Percentiles rank a stretch among this genome's conserved stretches.
phyloP scores from a whole-genome alignment of 1,140 invertebrate genomes.

The Chionoecetes opilio region DNA sequence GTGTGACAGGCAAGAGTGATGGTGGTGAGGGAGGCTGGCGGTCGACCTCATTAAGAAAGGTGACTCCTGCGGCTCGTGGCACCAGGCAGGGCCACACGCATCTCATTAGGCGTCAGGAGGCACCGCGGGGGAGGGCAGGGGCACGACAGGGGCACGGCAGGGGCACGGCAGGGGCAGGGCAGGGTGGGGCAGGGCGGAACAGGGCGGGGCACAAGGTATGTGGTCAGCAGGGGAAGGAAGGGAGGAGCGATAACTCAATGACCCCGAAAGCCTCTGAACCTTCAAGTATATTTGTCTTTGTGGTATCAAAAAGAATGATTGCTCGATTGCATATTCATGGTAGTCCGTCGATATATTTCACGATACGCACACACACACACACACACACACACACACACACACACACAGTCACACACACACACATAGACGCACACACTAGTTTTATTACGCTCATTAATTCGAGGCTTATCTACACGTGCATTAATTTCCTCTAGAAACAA shows the following conservation, averaged over 20 bases:
- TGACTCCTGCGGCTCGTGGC: constrained; percentile 54
- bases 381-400: constrained; percentile 47
- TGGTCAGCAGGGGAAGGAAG: background rate
- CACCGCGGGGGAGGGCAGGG: background rate
- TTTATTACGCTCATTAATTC: background rate
- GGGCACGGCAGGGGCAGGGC: background rate
- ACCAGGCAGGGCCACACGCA: constrained; percentile 50
- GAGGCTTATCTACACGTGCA: background rate
- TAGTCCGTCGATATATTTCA: background rate
- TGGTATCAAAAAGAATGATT: background rate
- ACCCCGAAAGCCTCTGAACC: background rate
- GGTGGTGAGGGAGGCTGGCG: constrained; percentile 14
- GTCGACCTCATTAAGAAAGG: constrained; percentile 34
- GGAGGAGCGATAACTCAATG: background rate
- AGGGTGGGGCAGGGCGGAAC: background rate
- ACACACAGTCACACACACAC: background rate
- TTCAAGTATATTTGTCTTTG: background rate
- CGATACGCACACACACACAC: background rate
- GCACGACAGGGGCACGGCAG: background rate
- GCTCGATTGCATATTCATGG: background rate
- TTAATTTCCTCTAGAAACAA: background rate
- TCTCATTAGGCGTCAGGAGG: constrained; percentile 49
- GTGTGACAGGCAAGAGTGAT: constrained; percentile 39
- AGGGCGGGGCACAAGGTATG: background rate
- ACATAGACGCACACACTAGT: background rate